phyloP scores from a whole-genome alignment of 2,888 invertebrate species.

The Embidobia sp. region DNA sequence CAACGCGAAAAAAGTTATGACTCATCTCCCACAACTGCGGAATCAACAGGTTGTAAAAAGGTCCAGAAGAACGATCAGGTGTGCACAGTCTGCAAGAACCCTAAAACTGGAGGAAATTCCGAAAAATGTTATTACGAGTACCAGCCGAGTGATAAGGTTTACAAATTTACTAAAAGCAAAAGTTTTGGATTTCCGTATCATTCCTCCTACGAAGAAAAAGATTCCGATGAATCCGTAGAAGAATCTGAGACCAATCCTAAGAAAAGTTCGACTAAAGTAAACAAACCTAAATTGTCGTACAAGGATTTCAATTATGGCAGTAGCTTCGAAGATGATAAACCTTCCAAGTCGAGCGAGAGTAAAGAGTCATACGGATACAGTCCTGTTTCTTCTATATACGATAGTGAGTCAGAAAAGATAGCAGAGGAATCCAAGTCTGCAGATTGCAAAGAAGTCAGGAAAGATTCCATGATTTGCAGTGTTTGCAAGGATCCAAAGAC shows the following conservation, averaged over 20 bases:
- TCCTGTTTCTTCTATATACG: constrained; percentile 78
- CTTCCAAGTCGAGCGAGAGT: constrained; percentile 39
- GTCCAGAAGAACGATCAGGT: constrained; percentile 80
- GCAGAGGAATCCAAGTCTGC: constrained; percentile 83
- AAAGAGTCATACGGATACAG: constrained; percentile 50
- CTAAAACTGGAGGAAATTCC: constrained; percentile 83
- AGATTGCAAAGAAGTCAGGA: constrained; percentile 86
- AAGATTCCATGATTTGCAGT: constrained; percentile 87
- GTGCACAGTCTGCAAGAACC: constrained; percentile 83
- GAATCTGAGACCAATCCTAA: constrained; percentile 59
- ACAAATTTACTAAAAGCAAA: constrained; percentile 75
- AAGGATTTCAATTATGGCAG: constrained; percentile 24
- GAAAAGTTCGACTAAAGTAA: constrained; percentile 36
- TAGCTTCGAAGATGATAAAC: constrained; percentile 26
- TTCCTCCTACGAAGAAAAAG: constrained; percentile 15
- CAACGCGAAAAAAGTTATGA: not conserved
- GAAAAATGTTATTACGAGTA: constrained; percentile 84
- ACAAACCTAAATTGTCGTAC: constrained; percentile 30
- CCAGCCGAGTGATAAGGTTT: constrained; percentile 80
- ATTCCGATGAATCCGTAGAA: constrained; percentile 41
- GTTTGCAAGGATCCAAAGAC: constrained; percentile 89
- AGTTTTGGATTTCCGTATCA: constrained; percentile 72
- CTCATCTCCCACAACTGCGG: constrained; percentile 8
- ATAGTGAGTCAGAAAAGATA: constrained; percentile 85
- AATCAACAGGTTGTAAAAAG: constrained; percentile 68